phyloP scores from a whole-genome alignment of 2,113 vertebrate genomes.

The Regulus satrapa region DNA sequence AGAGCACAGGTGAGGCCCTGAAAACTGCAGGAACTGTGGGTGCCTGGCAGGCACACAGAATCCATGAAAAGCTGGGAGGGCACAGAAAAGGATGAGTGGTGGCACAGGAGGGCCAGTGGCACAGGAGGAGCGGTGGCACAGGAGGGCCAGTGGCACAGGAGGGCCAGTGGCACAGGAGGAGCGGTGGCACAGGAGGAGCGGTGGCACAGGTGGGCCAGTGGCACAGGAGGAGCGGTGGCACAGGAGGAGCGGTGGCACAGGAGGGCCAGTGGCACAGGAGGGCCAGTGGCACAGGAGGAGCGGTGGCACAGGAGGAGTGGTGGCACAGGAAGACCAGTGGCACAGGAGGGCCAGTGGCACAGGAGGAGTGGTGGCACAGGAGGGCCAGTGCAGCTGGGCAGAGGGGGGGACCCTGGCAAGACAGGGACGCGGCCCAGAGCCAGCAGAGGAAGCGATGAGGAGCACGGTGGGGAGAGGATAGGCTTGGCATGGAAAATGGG shows the following conservation, averaged over 20 bases:
- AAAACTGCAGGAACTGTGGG: not conserved
- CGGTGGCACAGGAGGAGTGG: not conserved
- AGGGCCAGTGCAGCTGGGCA: not conserved
- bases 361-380: not conserved
- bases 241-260: not conserved
- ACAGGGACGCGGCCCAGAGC: not conserved
- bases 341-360: not conserved
- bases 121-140: not conserved
- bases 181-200: not conserved
- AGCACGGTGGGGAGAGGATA: not conserved
- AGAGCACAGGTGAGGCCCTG: not conserved
- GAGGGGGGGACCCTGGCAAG: not conserved
- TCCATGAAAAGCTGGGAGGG: accelerated
- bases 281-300: too few relatives aligned
- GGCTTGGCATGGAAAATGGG: constrained; percentile 43
- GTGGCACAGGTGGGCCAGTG: not conserved
- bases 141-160: not conserved
- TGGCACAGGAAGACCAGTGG: not conserved
- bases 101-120: not conserved
- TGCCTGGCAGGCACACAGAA: not conserved
- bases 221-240: too few relatives aligned
- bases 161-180: too few relatives aligned
- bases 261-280: not conserved
- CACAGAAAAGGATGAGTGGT: not conserved
- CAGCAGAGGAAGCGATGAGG: not conserved